Evolutionary conservation across 1,140 invertebrate genomes (phyloP).

Genomic region (Phymastichus coffea): DNA sequence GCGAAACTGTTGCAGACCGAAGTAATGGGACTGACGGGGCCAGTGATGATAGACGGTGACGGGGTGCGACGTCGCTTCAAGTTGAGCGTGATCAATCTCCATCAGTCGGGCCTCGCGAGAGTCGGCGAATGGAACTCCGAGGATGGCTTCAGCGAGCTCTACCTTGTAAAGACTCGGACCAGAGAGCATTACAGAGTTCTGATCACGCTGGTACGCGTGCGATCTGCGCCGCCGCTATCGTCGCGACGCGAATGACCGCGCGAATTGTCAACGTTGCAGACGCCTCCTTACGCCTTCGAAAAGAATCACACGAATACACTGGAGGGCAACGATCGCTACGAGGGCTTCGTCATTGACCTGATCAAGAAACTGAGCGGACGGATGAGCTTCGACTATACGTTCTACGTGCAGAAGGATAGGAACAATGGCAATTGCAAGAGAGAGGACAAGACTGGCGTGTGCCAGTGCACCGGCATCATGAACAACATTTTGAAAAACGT

Average conservation of each 20-base stretch:
- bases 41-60: slow-evolving; percentile 77
- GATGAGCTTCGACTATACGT: slow-evolving; percentile 81
- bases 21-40: slow-evolving; percentile 69
- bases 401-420: slow-evolving; percentile 74
- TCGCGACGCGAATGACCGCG: too few species aligned
- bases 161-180: slow-evolving; percentile 60
- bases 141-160: slow-evolving; percentile 48
- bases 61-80: slow-evolving; percentile 78
- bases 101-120: slow-evolving; percentile 63
- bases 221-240: slow-evolving; percentile 31
- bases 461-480: slow-evolving; percentile 73
- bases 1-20: too few species aligned
- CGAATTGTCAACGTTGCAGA: slow-evolving; percentile 56
- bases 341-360: slow-evolving; percentile 78
- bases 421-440: too few species aligned
- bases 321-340: slow-evolving; percentile 74
- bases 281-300: slow-evolving; percentile 80
- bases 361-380: slow-evolving; percentile 70
- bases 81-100: slow-evolving; percentile 76
- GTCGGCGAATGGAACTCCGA: slow-evolving; percentile 71
- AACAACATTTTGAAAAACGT: slow-evolving; percentile 72
- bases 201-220: slow-evolving; percentile 72
- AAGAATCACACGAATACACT: slow-evolving; percentile 67
- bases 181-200: slow-evolving; percentile 83
- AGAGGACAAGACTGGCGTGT: slow-evolving; percentile 70